phyloP scores from a whole-genome alignment of 2,888 invertebrate genomes.

The Macrosoma leucophasiata region DNA sequence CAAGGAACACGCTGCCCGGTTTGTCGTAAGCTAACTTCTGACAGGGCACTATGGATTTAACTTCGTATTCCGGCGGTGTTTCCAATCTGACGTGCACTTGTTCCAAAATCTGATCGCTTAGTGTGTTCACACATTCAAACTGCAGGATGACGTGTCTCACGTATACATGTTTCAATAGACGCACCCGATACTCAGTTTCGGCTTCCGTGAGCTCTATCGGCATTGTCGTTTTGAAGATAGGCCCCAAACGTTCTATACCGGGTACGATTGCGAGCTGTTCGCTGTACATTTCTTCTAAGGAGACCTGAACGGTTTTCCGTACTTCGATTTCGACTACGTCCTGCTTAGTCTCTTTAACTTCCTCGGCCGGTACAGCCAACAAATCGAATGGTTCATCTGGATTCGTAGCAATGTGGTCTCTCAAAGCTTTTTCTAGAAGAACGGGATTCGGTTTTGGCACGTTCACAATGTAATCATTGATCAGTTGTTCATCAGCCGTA shows the following conservation, averaged over 20 bases:
- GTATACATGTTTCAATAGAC: slow-evolving; percentile 95
- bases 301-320: slow-evolving; percentile 90
- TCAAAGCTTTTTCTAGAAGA: slow-evolving; percentile 90
- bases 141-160: slow-evolving; percentile 91
- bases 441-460: slow-evolving; percentile 88
- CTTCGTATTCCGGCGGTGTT: slow-evolving; percentile 85
- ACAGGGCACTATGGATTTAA: slow-evolving; percentile 83
- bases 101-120: slow-evolving; percentile 95
- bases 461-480: slow-evolving; percentile 86
- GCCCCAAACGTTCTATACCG: slow-evolving; percentile 88
- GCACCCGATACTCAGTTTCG: slow-evolving; percentile 96
- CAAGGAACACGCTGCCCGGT: slow-evolving; percentile 88
- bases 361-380: slow-evolving; percentile 88
- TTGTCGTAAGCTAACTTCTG: slow-evolving; percentile 89
- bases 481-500: slow-evolving; percentile 79
- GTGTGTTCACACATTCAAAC: slow-evolving; percentile 97
- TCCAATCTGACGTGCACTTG: slow-evolving; percentile 93
- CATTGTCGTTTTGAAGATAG: slow-evolving; percentile 90
- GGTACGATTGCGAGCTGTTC: slow-evolving; percentile 89
- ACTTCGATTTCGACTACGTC: slow-evolving; percentile 80
- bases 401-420: slow-evolving; percentile 85
- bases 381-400: slow-evolving; percentile 89
- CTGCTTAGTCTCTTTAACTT: slow-evolving; percentile 87
- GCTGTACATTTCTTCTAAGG: slow-evolving; percentile 90
- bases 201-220: slow-evolving; percentile 96